Percentiles rank a stretch among this genome's conserved stretches.
phyloP scores from a whole-genome alignment of 2,888 invertebrate genomes.

The Meghimatium bilineatum region DNA sequence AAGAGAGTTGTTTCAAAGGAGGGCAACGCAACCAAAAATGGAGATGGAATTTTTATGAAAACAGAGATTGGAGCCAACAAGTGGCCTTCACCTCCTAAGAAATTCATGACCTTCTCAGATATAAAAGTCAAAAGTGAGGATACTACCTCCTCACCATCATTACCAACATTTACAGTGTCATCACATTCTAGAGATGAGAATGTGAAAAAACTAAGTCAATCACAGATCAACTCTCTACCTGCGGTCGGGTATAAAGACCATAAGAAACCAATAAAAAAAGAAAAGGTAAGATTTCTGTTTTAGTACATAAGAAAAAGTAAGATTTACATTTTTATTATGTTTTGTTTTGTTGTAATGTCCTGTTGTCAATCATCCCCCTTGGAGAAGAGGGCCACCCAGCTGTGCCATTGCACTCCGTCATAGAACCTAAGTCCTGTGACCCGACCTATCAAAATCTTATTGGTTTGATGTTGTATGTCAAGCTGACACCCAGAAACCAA shows the following conservation, averaged over 20 bases:
- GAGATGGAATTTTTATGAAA: conserved; percentile 26
- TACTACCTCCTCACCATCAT: background rate
- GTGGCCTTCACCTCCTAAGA: conserved; percentile 37
- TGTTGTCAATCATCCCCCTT: too few relatives aligned
- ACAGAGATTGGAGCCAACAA: conserved; percentile 27
- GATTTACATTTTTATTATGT: too few relatives aligned
- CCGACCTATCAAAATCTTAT: too few relatives aligned
- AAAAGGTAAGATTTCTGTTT: conserved; percentile 23
- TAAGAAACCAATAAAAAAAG: conserved; percentile 38
- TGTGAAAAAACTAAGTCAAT: background rate
- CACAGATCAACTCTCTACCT: background rate
- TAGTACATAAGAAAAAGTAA: too few relatives aligned
- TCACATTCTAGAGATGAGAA: conserved; percentile 26
- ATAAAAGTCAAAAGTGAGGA: conserved; percentile 38
- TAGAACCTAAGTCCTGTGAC: too few relatives aligned
- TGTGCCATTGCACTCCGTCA: too few relatives aligned
- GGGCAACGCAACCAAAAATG: conserved; percentile 28
- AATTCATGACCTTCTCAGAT: conserved; percentile 21
- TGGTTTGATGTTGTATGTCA: too few relatives aligned
- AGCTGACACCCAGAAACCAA: too few relatives aligned
- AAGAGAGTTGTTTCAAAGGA: conserved; percentile 58
- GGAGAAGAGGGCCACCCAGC: too few relatives aligned
- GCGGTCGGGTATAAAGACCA: conserved; percentile 10
- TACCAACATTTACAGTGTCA: background rate
- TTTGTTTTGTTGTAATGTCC: too few relatives aligned